phyloP scores from a whole-genome alignment of 2,888 invertebrate genomes.

The Stenolophus ochropezus region DNA sequence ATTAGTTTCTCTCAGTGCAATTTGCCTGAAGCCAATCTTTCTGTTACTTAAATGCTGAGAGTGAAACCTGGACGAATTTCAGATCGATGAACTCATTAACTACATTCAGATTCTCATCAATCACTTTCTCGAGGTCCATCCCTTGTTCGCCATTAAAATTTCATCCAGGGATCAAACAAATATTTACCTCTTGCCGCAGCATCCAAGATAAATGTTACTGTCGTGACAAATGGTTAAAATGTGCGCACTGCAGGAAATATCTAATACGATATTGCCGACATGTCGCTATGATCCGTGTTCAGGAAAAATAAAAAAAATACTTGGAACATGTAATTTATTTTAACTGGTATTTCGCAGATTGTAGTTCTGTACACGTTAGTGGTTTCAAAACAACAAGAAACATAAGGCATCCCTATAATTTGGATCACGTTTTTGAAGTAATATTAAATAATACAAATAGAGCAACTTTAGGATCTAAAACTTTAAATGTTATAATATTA shows the following conservation, averaged over 20 bases:
- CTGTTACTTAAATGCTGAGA: background rate
- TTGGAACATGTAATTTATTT: too few species aligned
- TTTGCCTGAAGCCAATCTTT: constrained; percentile 4
- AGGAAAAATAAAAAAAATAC: too few species aligned
- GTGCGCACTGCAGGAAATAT: background rate
- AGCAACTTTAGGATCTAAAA: too few species aligned
- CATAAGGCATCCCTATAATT: too few species aligned
- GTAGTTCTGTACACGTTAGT: too few species aligned
- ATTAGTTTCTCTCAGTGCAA: background rate
- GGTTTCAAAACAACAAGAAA: too few species aligned
- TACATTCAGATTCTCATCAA: background rate
- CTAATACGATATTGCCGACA: background rate
- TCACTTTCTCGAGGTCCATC: background rate
- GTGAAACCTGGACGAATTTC: constrained; percentile 1
- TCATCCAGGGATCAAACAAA: background rate
- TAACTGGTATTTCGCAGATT: too few species aligned
- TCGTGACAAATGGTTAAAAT: constrained; percentile 26
- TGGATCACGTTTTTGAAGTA: too few species aligned
- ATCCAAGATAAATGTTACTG: constrained; percentile 20
- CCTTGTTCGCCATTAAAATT: background rate
- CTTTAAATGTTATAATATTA: too few species aligned
- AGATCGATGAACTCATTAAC: constrained; percentile 7
- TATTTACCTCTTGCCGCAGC: background rate
- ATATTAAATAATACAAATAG: too few species aligned
- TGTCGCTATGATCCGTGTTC: too few species aligned